Percentiles rank a stretch among this genome's conserved stretches.
These are phyloP conservation scores for Euplexia lucipara DNA, from an alignment of 2,888 invertebrate genomes.

Conservation along the genomic window DNA sequence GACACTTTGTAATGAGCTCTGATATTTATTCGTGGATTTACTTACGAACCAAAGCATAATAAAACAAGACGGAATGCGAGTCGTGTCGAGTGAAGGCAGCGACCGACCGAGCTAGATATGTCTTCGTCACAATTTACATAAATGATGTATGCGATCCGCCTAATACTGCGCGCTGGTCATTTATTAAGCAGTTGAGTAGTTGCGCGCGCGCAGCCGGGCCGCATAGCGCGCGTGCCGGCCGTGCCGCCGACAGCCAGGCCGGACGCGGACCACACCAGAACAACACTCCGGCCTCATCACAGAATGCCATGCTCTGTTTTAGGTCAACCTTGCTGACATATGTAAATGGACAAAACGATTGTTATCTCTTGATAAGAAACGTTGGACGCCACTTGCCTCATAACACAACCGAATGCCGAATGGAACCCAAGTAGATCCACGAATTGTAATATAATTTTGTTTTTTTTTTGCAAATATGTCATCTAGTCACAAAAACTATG, in stretches of 20 bases:
- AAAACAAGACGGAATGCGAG: slow-evolving; percentile 84
- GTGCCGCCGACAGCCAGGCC: slow-evolving; percentile 82
- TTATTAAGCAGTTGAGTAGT: slow-evolving; percentile 86
- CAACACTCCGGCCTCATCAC: slow-evolving; percentile 64
- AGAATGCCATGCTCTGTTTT: slow-evolving; percentile 70
- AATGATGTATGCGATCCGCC: slow-evolving; percentile 90
- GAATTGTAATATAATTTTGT: slow-evolving; percentile 26
- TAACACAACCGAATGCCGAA: slow-evolving; percentile 35
- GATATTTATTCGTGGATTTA: slow-evolving; percentile 77
- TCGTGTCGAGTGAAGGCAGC: slow-evolving; percentile 87
- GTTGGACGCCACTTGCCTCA: slow-evolving; percentile 51
- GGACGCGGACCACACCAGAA: slow-evolving; percentile 85
- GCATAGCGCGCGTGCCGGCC: slow-evolving; percentile 88
- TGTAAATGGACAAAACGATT: slow-evolving; percentile 79
- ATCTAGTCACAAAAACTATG: slow-evolving; percentile 56
- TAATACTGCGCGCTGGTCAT: slow-evolving; percentile 88
- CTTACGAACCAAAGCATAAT: slow-evolving; percentile 75
- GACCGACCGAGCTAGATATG: slow-evolving; percentile 86
- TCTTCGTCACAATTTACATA: slow-evolving; percentile 91
- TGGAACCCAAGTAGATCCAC: slow-evolving; percentile 12
- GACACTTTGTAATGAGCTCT: slow-evolving; percentile 72
- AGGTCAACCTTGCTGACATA: slow-evolving; percentile 86
- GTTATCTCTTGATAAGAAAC: slow-evolving; percentile 70
- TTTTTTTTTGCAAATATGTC: slow-evolving; percentile 67
- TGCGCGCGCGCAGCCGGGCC: slow-evolving; percentile 74